Conservation (phyloP, 2,797 vertebrate species). For the Phaenicophaeus curvirostris region DNA sequence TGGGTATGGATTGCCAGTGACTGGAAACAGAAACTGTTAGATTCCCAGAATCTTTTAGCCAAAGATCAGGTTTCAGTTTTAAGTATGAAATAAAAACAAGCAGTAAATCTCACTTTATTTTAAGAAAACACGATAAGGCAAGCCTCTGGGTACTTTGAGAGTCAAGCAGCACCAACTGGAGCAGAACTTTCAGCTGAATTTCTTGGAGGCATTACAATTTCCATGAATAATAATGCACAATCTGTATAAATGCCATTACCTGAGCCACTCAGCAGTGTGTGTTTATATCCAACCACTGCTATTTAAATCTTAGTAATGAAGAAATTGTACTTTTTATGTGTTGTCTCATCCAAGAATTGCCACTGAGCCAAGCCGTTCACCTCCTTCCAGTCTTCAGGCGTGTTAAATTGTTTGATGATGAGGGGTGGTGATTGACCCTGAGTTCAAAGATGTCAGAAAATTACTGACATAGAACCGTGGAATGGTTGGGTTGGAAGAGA, state of each 20-base stretch:
- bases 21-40: background rate
- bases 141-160: background rate
- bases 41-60: constrained; percentile 35
- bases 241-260: background rate
- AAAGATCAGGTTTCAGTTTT: constrained; percentile 1
- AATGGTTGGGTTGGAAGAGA: too few relatives aligned
- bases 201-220: background rate
- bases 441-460: background rate
- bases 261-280: accelerated
- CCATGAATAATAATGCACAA: background rate
- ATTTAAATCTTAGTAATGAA: background rate
- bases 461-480: too few relatives aligned
- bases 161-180: background rate
- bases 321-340: background rate
- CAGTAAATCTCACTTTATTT: background rate
- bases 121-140: background rate
- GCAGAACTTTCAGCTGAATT: background rate
- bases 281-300: background rate
- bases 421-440: background rate
- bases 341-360: background rate
- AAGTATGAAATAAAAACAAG: background rate
- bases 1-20: background rate
- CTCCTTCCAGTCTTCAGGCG: background rate
- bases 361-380: background rate
- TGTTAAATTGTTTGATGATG: background rate